phyloP scores from a whole-genome alignment of 2,113 vertebrate genomes.

The Craseonycteris thonglongyai region DNA sequence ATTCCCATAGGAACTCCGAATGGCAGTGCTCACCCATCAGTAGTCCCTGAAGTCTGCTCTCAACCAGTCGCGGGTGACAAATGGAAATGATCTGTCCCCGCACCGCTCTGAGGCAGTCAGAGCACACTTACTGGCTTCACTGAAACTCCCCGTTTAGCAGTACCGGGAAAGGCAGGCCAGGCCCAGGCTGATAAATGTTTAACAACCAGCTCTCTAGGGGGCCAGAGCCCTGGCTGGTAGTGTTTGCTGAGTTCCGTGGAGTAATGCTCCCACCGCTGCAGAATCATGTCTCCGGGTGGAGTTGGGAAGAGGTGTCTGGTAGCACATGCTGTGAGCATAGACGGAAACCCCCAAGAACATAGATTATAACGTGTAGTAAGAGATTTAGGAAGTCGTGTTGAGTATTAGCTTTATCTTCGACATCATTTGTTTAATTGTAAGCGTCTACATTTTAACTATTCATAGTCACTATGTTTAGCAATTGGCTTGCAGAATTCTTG shows the following conservation, averaged over 20 bases:
- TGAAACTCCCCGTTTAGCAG: background rate
- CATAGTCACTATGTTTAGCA: background rate
- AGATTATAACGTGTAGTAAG: background rate
- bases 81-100: background rate
- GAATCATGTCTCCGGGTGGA: background rate
- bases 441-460: background rate
- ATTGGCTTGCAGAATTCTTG: background rate
- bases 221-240: conserved; percentile 11
- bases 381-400: background rate
- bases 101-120: background rate
- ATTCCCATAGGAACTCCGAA: conserved; percentile 34
- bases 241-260: background rate
- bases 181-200: conserved; percentile 1
- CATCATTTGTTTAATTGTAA: background rate
- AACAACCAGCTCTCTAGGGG: background rate
- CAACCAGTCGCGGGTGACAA: background rate
- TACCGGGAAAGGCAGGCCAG: background rate
- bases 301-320: background rate
- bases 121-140: background rate
- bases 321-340: background rate
- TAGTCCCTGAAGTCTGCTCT: background rate
- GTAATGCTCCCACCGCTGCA: conserved; percentile 7
- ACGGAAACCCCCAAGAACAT: background rate
- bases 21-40: conserved; percentile 15
- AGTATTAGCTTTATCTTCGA: background rate